phyloP scores from a whole-genome alignment of 1,140 invertebrate species.

The Atta colombica region DNA sequence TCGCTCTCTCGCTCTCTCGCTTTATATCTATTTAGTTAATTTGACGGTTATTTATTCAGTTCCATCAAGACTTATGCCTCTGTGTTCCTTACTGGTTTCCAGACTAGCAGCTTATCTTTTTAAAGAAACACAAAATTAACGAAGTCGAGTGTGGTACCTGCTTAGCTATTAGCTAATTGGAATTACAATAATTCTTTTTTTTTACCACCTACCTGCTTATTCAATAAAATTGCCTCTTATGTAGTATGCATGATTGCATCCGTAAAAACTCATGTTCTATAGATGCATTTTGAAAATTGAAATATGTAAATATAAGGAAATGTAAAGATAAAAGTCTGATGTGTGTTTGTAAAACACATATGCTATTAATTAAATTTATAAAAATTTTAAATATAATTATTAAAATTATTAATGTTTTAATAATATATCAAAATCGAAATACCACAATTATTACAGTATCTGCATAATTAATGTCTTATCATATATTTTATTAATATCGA shows the following conservation, averaged over 20 bases:
- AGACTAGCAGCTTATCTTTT: conserved; percentile 70
- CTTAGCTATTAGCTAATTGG: conserved; percentile 76
- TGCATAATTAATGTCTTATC: not conserved
- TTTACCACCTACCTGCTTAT: conserved; percentile 50
- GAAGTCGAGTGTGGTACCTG: conserved; percentile 56
- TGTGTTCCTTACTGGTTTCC: conserved; percentile 61
- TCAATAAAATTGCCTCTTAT: conserved; percentile 69
- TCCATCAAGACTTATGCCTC: conserved; percentile 58
- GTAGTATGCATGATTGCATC: conserved; percentile 55
- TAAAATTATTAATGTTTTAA: conserved; percentile 1
- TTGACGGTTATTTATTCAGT: conserved; percentile 69
- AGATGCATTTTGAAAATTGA: conserved; percentile 47
- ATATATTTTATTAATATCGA: not conserved
- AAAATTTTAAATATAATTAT: not conserved
- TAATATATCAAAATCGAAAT: conserved; percentile 10
- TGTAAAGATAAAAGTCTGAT: not conserved
- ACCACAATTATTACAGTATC: not conserved
- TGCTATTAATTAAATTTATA: conserved; percentile 11
- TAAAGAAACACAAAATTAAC: conserved; percentile 72
- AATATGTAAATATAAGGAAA: conserved; percentile 6
- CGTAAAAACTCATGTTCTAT: conserved; percentile 64
- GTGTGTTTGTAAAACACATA: not conserved
- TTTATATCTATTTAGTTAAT: conserved; percentile 63
- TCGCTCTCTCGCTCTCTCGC: not conserved
- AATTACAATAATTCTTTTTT: conserved; percentile 80